Evolutionary conservation across 1,140 invertebrate species (phyloP).

Genomic region (Drosophila ogumai): DNA sequence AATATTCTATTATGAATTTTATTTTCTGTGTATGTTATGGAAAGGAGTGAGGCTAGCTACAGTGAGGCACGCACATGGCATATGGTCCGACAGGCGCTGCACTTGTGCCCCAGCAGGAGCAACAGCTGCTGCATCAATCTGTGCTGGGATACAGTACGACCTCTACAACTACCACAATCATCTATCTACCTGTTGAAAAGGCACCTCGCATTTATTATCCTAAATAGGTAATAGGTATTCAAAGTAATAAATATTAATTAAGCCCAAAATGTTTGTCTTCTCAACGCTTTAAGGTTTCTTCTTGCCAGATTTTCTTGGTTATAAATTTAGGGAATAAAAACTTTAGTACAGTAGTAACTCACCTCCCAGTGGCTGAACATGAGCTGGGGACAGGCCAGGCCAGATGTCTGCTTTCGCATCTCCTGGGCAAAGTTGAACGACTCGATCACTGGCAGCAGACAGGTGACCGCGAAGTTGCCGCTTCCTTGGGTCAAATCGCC

Average conservation of each 20-base stretch:
- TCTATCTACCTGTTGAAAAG: neutral
- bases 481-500: conserved; percentile 96
- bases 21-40: neutral
- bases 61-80: conserved; percentile 67
- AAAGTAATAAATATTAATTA: neutral
- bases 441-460: conserved; percentile 97
- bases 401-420: conserved; percentile 97
- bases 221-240: neutral
- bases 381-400: conserved; percentile 97
- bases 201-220: neutral
- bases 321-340: neutral
- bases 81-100: conserved; percentile 54
- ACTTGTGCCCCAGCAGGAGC: conserved; percentile 47
- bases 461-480: conserved; percentile 94
- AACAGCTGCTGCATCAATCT: conserved; percentile 44
- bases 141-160: conserved; percentile 23
- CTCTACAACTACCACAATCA: neutral
- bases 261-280: neutral
- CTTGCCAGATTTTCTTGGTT: neutral
- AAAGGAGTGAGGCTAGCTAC: neutral
- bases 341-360: conserved; percentile 68
- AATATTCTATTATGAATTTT: neutral
- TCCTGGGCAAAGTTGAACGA: conserved; percentile 98
- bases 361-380: conserved; percentile 99
- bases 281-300: neutral